phyloP scores from a whole-genome alignment of 23 tunicate species.

The Pegea sp. region DNA sequence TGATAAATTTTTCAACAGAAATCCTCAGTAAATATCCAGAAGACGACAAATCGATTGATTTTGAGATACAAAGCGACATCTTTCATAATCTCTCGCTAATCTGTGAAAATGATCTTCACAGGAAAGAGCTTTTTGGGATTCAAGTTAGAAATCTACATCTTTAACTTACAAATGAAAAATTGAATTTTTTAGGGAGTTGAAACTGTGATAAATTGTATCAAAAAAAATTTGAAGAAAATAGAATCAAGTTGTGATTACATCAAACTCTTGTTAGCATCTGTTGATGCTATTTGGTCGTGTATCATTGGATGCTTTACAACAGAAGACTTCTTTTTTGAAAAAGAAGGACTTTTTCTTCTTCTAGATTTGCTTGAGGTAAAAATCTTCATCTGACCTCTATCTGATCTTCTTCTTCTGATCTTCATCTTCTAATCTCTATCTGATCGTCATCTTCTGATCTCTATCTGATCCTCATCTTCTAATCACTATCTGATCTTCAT shows the following conservation, averaged over 20 bases:
- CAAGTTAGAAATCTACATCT: slow-evolving; percentile 13
- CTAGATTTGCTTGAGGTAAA: slow-evolving; percentile 65
- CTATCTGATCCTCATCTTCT: no score
- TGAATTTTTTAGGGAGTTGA: background rate
- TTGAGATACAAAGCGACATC: slow-evolving; percentile 93
- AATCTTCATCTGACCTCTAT: no score
- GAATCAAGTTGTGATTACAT: no score
- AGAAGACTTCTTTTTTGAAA: slow-evolving; percentile 63
- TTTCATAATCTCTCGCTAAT: slow-evolving; percentile 52
- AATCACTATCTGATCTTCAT: no score
- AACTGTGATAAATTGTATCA: background rate
- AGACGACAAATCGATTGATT: slow-evolving; percentile 25
- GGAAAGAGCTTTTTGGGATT: slow-evolving; percentile 66
- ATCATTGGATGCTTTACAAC: slow-evolving; percentile 67
- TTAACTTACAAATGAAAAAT: background rate
- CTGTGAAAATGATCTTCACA: slow-evolving; percentile 59
- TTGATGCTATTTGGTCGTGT: slow-evolving; percentile 73
- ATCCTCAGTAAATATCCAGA: no score
- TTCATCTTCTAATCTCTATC: no score
- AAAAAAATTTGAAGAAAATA: background rate
- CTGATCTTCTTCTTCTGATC: no score
- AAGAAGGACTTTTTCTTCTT: slow-evolving; percentile 81
- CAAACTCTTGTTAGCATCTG: slow-evolving; percentile 41
- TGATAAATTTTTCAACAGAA: no score
- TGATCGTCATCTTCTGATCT: no score